Percentiles rank a stretch among this genome's conserved stretches.
Conservation (phyloP, 2,113 vertebrate genomes). For the Megatriorchis doriae region DNA sequence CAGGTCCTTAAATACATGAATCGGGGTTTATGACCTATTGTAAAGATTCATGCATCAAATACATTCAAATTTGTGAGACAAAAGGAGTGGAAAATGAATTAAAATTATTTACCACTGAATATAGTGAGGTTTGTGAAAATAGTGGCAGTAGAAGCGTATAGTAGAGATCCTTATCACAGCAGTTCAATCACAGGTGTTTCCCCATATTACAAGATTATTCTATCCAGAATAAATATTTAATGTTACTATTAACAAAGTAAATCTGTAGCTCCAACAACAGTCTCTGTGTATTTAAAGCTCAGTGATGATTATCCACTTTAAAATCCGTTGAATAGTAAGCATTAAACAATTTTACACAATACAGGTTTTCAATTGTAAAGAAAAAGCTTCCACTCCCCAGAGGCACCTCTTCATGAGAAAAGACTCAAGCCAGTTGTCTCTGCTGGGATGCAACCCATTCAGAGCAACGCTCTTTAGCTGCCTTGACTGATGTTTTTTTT, state of each 20-base stretch:
- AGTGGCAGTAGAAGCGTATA: background rate
- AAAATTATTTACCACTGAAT: background rate
- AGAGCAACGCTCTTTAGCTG: background rate
- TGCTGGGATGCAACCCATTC: background rate
- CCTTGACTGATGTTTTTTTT: background rate
- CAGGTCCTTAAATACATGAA: background rate
- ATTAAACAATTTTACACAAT: conserved; percentile 5
- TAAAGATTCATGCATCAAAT: background rate
- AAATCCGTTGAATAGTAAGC: background rate
- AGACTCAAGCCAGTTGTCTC: background rate
- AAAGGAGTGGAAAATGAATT: background rate
- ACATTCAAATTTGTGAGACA: background rate
- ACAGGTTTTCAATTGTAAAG: background rate
- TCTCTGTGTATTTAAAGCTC: conserved; percentile 25
- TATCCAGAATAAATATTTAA: conserved; percentile 59
- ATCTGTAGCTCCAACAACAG: conserved; percentile 28
- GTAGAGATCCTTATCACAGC: background rate
- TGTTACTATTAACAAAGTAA: conserved; percentile 43
- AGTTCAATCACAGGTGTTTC: conserved; percentile 38
- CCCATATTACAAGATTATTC: background rate
- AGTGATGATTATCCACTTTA: conserved; percentile 19
- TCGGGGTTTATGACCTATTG: background rate
- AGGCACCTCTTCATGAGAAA: rapidly evolving
- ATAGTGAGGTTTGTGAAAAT: conserved; percentile 14
- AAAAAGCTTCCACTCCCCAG: background rate